Evolutionary conservation across 2,888 invertebrate species (phyloP).

Genomic region (Rhagonycha fulva): DNA sequence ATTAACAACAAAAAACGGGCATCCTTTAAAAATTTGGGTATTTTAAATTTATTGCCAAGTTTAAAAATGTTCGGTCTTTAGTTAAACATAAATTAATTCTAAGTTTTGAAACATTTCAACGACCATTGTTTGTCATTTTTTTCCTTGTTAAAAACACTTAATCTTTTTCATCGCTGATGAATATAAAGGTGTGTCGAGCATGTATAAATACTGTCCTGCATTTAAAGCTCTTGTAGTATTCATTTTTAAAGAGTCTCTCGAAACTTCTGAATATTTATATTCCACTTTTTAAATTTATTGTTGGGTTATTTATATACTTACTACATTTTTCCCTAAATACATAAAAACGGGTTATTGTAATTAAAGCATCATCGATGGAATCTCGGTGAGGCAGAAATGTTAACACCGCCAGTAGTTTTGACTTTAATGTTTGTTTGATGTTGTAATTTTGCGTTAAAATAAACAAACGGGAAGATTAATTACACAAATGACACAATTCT

Average conservation of each 20-base stretch:
- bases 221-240: not conserved
- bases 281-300: not conserved
- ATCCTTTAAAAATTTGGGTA: not conserved
- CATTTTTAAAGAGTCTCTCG: slow-evolving; percentile 4
- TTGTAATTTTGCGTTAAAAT: not conserved
- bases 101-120: slow-evolving; percentile 17
- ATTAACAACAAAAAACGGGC: not conserved
- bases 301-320: not conserved
- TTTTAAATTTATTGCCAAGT: not conserved
- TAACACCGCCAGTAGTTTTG: not conserved
- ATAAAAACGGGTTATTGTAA: not conserved
- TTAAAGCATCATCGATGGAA: not conserved
- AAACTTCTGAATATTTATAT: not conserved
- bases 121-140: slow-evolving; percentile 28
- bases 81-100: not conserved
- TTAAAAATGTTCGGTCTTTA: not conserved
- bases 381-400: not conserved
- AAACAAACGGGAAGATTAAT: not conserved
- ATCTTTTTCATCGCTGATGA: slow-evolving; percentile 16
- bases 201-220: slow-evolving; percentile 22
- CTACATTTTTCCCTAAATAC: not conserved
- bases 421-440: not conserved
- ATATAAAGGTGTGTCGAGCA: slow-evolving; percentile 20
- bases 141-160: slow-evolving; percentile 17
- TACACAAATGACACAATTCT: not conserved